A percentile compares a stretch with the other conserved stretches of the same genome.
Evolutionary conservation across 1,140 invertebrate genomes (phyloP).

Genomic region (Drosophila chauvacae): DNA sequence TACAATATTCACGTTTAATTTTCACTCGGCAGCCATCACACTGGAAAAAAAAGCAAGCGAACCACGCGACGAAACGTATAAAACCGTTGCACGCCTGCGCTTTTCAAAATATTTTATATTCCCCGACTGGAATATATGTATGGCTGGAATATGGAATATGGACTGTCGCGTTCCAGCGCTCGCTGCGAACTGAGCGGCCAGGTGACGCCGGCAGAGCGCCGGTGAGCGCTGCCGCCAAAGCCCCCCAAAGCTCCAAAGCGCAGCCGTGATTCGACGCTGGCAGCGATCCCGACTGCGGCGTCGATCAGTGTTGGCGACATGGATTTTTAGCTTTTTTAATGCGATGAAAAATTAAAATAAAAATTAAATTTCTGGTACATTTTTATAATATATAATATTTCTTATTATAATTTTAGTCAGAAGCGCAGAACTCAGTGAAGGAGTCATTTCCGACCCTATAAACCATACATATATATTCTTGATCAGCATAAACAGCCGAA

Average conservation of each 20-base stretch:
- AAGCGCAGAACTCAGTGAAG: too few species aligned
- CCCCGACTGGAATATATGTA: slow-evolving; percentile 20
- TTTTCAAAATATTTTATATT: slow-evolving; percentile 57
- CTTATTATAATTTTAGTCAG: too few species aligned
- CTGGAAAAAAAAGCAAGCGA: slow-evolving; percentile 14
- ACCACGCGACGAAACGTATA: background rate
- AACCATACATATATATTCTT: too few species aligned
- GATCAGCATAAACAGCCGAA: too few species aligned
- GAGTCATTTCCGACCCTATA: too few species aligned
- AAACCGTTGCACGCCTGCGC: slow-evolving; percentile 71
- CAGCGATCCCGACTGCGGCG: slow-evolving; percentile 29
- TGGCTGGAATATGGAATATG: slow-evolving; percentile 3
- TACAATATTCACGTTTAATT: slow-evolving; percentile 41
- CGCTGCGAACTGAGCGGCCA: slow-evolving; percentile 59
- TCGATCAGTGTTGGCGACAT: slow-evolving; percentile 44
- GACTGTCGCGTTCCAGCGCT: slow-evolving; percentile 71
- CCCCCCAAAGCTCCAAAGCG: slow-evolving; percentile 7
- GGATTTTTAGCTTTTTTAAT: slow-evolving; percentile 15
- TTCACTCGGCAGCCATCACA: slow-evolving; percentile 48
- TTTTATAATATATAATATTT: too few species aligned
- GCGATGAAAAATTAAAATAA: background rate
- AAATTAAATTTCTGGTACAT: too few species aligned
- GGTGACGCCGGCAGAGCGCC: slow-evolving; percentile 3
- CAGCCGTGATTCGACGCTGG: slow-evolving; percentile 13
- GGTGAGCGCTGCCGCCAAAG: background rate